These are phyloP conservation scores for Pachyrhynchus sulphureomaculatus DNA, from an alignment of 1,140 invertebrate genomes.

Conservation along the genomic window DNA sequence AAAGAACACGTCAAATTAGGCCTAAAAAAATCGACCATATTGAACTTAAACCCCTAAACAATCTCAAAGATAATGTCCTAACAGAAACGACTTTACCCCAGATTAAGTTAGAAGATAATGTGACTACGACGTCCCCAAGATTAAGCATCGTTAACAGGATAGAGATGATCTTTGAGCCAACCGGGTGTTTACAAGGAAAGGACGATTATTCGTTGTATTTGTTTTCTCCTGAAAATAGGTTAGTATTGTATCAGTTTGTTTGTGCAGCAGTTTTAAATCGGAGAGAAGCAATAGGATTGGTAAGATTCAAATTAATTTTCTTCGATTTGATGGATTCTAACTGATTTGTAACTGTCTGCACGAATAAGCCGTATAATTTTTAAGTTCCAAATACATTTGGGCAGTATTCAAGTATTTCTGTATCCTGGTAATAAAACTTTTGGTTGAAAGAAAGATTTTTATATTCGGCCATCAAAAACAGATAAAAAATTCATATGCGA, in stretches of 20 bases:
- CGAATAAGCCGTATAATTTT: no score
- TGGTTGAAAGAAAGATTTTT: no score
- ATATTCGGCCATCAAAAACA: no score
- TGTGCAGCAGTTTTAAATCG: no score
- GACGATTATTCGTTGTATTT: constrained; percentile 87
- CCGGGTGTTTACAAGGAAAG: constrained; percentile 80
- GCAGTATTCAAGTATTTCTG: no score
- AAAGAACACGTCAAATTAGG: constrained; percentile 36
- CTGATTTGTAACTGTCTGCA: no score
- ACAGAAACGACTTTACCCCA: constrained; percentile 44
- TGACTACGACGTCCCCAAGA: constrained; percentile 19
- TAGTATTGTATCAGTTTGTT: constrained; percentile 51
- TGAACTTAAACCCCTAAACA: constrained; percentile 48
- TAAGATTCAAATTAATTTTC: no score
- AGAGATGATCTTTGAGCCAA: constrained; percentile 60
- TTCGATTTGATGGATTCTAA: no score
- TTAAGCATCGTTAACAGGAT: constrained; percentile 27
- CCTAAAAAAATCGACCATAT: constrained; percentile 38
- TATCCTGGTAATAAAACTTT: no score
- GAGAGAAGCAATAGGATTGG: no score
- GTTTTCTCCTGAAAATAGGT: constrained; percentile 81
- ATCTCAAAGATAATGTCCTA: constrained; percentile 41
- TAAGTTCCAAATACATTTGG: no score
- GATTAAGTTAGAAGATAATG: constrained; percentile 43
- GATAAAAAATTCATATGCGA: no score